phyloP scores from a whole-genome alignment of 30 jellyfish, hydroid and myxozoan genomes.

The Aurelia aurita complex sp. Pacific region DNA sequence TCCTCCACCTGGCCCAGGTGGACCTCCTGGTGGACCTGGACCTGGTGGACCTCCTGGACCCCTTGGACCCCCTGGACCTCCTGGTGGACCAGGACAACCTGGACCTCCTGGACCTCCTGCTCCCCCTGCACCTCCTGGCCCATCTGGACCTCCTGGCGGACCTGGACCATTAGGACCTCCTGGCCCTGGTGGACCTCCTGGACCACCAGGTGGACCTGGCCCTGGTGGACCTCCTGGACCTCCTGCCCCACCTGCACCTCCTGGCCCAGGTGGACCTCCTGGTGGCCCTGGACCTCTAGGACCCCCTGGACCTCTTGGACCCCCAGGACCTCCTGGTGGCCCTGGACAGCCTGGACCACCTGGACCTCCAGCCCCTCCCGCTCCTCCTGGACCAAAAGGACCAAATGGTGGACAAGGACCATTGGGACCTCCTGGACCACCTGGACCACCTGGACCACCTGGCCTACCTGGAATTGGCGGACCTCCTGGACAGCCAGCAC shows the following conservation, averaged over 20 bases:
- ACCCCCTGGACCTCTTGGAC: constrained; percentile 72
- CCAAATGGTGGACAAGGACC: constrained; percentile 81
- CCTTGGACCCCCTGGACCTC: constrained; percentile 72
- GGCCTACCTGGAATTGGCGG: constrained; percentile 89
- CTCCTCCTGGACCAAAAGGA: constrained; percentile 78
- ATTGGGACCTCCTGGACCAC: constrained; percentile 73
- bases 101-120: constrained; percentile 85
- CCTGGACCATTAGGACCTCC: constrained; percentile 92
- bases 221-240: constrained; percentile 84
- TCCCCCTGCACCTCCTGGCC: constrained; percentile 90
- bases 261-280: constrained; percentile 84
- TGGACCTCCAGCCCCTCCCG: constrained; percentile 89
- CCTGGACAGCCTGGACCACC: constrained; percentile 96
- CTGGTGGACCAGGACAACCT: constrained; percentile 68
- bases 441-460: constrained; percentile 80
- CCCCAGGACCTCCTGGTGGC: constrained; percentile 73
- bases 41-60: constrained; percentile 51
- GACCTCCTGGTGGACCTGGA: constrained; percentile 66
- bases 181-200: constrained; percentile 78
- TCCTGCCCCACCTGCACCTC: constrained; percentile 74
- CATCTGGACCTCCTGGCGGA: constrained; percentile 73
- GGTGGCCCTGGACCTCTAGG: constrained; percentile 55
- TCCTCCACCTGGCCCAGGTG: constrained; percentile 91
- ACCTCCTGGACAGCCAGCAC: constrained; percentile 94
- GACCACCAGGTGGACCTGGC: constrained; percentile 81